These are phyloP conservation scores for Rana temporaria DNA, from an alignment of 2,113 vertebrate species.

Conservation along the genomic window DNA sequence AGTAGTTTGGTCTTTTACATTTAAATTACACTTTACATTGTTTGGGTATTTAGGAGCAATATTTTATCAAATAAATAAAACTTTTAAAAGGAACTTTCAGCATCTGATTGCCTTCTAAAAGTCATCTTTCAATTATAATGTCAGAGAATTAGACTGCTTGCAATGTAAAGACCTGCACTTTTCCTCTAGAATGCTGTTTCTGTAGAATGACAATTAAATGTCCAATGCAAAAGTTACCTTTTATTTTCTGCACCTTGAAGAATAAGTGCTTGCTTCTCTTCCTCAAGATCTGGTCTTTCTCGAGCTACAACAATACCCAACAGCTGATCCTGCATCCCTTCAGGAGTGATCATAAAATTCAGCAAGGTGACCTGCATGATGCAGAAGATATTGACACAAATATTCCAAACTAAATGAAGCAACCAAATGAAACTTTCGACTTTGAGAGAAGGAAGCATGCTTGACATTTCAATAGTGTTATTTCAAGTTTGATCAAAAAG, in stretches of 20 bases:
- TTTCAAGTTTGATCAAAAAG: slow-evolving; percentile 49
- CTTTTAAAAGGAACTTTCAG: no score
- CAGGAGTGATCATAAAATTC: slow-evolving; percentile 92
- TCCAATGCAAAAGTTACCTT: slow-evolving; percentile 70
- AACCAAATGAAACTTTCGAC: slow-evolving; percentile 21
- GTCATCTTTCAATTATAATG: no score
- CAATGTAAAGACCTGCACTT: no score
- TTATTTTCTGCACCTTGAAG: slow-evolving; percentile 90
- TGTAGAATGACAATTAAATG: no score
- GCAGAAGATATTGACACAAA: slow-evolving; percentile 2
- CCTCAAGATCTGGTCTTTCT: slow-evolving; percentile 90
- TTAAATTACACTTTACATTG: no score
- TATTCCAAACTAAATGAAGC: slow-evolving; percentile 29
- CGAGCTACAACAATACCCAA: slow-evolving; percentile 88
- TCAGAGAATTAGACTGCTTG: no score
- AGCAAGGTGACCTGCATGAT: slow-evolving; percentile 82
- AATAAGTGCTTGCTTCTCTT: slow-evolving; percentile 88
- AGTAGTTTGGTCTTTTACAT: no score
- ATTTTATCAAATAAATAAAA: no score
- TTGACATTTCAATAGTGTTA: slow-evolving; percentile 43
- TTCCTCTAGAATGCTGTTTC: no score
- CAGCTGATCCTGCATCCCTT: slow-evolving; percentile 91
- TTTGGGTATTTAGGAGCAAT: no score
- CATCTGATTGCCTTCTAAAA: no score
- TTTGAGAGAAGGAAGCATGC: not conserved